Base-by-base conservation (phyloP, 53 echinoderm and acorn worm species). In the Holothuria leucospilota region DNA sequence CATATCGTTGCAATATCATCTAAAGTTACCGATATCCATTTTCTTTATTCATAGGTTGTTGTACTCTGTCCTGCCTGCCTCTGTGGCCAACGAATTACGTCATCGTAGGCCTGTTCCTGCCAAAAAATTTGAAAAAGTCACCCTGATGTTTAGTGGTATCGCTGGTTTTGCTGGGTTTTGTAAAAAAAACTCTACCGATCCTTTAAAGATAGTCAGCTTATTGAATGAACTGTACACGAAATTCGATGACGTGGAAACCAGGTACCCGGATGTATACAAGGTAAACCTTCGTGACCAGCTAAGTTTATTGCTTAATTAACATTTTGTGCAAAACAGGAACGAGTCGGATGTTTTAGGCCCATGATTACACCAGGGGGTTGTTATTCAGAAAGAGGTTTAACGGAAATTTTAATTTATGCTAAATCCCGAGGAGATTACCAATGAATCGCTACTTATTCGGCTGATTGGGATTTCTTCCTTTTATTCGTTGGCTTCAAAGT, bases 121-220 rank as follows among this genome's bases (percentile, higher is more conserved):
- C 86, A 95, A 91, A 53, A 96, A 95, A 84, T 93, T 89, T 73
- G 96, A 94, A 62, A 78, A 91, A 38, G 96, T 96, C 14, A 96
- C 96, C 18, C 78, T 96, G 56, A 94, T 96, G 96, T 96, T 96
- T 88, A 96, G 96, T 56, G 96, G 96, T 3, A 93, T 96, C 70
- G 89, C 89, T n/a, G 96, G 96, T 5, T 96, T 96, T 64, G 87
- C 93, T 11, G 93, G 89, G 29, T 96, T 86, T 85, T 96, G 96
- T 63, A 91, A 91, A 38, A 86, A 86, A 51, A 91, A 93, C 68
- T 94, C 96, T 2, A 80, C 81, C 40, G 94, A 96, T 62, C 91
- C 96, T 18, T 89, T 96, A 91, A 91, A 84, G 79, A 94, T 96
- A 29, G 96, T 96, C 28, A 90, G 70, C 59, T 87, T 94, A 16